Conservation (phyloP, 2,888 invertebrate genomes). For the Cantharis lateralis region DNA sequence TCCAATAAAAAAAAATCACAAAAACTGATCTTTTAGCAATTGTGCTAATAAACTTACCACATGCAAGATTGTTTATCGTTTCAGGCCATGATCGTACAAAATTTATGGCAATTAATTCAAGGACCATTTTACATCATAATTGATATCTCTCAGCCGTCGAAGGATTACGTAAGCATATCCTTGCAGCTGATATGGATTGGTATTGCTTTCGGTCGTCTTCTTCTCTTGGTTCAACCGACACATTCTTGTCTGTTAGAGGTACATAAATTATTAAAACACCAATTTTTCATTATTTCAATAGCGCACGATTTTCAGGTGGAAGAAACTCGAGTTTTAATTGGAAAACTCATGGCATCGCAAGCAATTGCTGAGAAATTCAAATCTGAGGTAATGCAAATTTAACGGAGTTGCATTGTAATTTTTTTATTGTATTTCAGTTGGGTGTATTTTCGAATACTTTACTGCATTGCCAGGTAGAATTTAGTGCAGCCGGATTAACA, state of each 20-base stretch:
- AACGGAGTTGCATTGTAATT: background rate
- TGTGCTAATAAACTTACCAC: too few species aligned
- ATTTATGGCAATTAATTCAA: slow-evolving; percentile 2
- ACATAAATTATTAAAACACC: background rate
- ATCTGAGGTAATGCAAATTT: background rate
- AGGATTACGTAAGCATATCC: background rate
- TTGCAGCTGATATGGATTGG: background rate
- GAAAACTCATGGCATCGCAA: background rate
- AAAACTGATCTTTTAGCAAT: too few species aligned
- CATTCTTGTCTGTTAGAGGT: slow-evolving; percentile 1
- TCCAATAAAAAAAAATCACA: too few species aligned
- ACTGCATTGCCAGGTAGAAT: background rate
- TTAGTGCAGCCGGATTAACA: slow-evolving; percentile 2
- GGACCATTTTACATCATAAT: background rate
- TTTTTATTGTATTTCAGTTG: background rate
- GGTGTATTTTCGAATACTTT: background rate
- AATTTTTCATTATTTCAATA: too few species aligned
- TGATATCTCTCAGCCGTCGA: background rate
- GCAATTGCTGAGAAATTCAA: background rate
- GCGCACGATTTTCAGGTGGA: background rate
- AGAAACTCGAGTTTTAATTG: background rate
- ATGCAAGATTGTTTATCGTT: background rate
- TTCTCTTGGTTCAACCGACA: background rate
- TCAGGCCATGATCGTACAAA: background rate
- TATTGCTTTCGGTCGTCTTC: background rate